Evolutionary conservation across 2,113 vertebrate species (phyloP).

Genomic region (Antechinus flavipes): DNA sequence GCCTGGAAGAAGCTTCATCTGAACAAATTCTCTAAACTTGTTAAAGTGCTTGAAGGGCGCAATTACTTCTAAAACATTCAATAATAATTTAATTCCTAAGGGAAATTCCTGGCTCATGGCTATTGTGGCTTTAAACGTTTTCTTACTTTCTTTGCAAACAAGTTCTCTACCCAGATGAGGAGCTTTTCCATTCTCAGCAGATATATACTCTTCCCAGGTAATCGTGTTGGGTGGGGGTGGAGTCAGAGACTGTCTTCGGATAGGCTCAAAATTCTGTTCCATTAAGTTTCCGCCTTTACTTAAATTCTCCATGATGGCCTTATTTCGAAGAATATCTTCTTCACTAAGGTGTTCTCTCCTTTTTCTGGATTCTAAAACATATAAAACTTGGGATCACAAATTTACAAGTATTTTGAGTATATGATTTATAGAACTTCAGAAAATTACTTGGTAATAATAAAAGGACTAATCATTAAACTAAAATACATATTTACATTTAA

Average conservation of each 20-base stretch:
- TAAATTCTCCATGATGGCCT: too few relatives aligned
- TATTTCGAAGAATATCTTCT: too few relatives aligned
- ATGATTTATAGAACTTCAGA: too few relatives aligned
- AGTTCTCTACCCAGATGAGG: slow-evolving; percentile 97
- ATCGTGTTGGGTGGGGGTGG: slow-evolving; percentile 95
- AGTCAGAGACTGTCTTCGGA: slow-evolving; percentile 93
- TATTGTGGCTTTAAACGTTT: slow-evolving; percentile 98
- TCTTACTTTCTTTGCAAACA: slow-evolving; percentile 99
- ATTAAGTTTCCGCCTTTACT: too few relatives aligned
- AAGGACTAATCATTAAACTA: too few relatives aligned
- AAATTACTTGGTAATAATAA: too few relatives aligned
- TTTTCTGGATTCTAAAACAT: too few relatives aligned
- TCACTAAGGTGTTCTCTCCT: too few relatives aligned
- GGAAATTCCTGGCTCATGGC: slow-evolving; percentile 99
- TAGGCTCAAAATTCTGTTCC: slow-evolving; percentile 84
- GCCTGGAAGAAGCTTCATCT: slow-evolving; percentile 99
- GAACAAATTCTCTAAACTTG: slow-evolving; percentile 99
- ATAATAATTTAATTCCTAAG: slow-evolving; percentile 95
- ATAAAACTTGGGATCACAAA: too few relatives aligned
- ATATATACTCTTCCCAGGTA: slow-evolving; percentile 98
- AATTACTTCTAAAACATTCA: slow-evolving; percentile 99
- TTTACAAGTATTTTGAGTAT: too few relatives aligned
- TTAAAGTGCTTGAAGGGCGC: slow-evolving; percentile 99
- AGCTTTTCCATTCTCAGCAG: slow-evolving; percentile 96
- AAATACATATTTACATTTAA: too few relatives aligned